Evolutionary conservation across 2,797 vertebrate species (phyloP).

Genomic region (Coregonus sp.): DNA sequence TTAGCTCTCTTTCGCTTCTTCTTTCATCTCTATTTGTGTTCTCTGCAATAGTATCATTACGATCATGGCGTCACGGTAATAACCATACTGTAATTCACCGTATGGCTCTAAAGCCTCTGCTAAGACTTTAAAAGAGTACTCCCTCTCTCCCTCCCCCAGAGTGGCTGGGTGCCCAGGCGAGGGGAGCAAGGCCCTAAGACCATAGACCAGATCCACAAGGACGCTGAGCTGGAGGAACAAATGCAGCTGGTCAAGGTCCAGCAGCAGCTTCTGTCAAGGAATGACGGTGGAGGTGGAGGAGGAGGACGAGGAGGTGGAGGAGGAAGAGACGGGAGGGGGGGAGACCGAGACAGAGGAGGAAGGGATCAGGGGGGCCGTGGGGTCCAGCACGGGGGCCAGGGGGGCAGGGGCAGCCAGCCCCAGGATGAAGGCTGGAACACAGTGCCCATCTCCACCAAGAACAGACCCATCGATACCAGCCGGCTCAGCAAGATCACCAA

Average conservation of each 20-base stretch:
- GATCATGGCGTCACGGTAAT: background rate
- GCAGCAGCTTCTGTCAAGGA: conserved; percentile 86
- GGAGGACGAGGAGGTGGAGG: conserved; percentile 40
- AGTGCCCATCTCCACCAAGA: conserved; percentile 93
- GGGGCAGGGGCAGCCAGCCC: conserved; percentile 78
- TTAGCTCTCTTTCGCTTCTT: background rate
- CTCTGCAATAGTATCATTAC: background rate
- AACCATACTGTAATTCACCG: background rate
- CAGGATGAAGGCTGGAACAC: conserved; percentile 98
- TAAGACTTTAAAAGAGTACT: background rate
- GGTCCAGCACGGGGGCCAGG: conserved; percentile 72
- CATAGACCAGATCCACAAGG: conserved; percentile 98
- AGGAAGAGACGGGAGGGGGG: conserved; percentile 28
- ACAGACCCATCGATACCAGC: conserved; percentile 92
- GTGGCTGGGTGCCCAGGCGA: conserved; percentile 93
- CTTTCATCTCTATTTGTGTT: background rate
- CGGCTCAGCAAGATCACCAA: conserved; percentile 96
- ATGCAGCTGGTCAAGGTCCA: conserved; percentile 94
- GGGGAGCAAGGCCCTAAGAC: conserved; percentile 98
- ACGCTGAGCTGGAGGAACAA: conserved; percentile 95
- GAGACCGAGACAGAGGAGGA: conserved; percentile 31
- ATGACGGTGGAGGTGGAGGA: conserved; percentile 78
- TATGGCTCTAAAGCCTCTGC: background rate
- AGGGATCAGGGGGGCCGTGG: conserved; percentile 65
- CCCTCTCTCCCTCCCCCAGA: conserved; percentile 65